Base-by-base conservation (phyloP, 2,113 vertebrate genomes). In the Pollachius pollachius region DNA sequence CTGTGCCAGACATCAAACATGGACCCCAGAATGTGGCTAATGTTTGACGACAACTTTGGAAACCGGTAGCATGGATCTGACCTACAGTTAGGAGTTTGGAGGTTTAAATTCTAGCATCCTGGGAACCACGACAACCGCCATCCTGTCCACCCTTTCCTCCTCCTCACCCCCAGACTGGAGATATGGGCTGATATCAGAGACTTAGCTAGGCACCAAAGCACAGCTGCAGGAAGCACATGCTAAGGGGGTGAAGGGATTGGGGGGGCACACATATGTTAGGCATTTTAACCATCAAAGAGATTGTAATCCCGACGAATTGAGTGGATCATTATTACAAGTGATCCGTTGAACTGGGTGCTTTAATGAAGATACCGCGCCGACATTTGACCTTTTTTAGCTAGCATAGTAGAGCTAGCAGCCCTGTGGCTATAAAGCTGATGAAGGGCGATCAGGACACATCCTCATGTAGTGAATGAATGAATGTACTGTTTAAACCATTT, bases 281-380 rank as follows among this genome's bases (percentile, higher is more conserved):
- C 70, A 77, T 88, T 89, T 75, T 64, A 75, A 59, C 71, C 83
- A 82, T 86, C 77, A 86, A 80, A 87, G 79, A 81, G 73, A 74
- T 76, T 54, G 71, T 79, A 77, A 88, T 87, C 77, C 76, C 19
- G 23, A 6, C 37, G 58, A 79, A 81, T 67, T 67, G 69, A 80
- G 71, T 67, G 70, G 76, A 79, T 83, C 72, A 75, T 76, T 71
- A 81, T 87, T 86, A 84, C 82, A 77, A 69, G 78, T 52, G 3
- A 48, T 88, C 82, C 73, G 78, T 68, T 86, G 76, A 85, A 85
- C 69, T 61, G 71, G 77, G 73, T 73, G 73, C 73, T 76, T 86
- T 74, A 73, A 83, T 78, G 76, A 80, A 76, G 79, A 74, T 79
- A 70, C 84, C 76, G 72, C 65, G 48, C 60, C 54, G 15, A 21